Conservation (phyloP, 2,888 invertebrate genomes). For the Xanthorhoe spadicearia region DNA sequence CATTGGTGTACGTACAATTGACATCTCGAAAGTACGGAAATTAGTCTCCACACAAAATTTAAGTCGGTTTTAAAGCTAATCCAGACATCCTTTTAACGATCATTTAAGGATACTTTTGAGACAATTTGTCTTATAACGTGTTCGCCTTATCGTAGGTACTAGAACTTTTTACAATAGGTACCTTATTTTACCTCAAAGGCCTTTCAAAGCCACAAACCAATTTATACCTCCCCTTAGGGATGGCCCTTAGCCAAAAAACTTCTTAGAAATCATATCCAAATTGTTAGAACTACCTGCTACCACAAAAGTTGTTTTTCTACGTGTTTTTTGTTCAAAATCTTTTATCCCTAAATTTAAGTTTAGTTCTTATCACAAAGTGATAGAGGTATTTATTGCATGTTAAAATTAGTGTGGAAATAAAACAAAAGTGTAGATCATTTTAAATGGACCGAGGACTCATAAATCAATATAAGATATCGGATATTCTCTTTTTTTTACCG, state of each 20-base stretch:
- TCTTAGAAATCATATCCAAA: constrained; percentile 60
- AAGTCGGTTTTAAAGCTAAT: too few species aligned
- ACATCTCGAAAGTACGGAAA: too few species aligned
- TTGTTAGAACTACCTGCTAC: constrained; percentile 69
- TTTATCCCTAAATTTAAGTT: constrained; percentile 17
- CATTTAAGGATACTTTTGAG: too few species aligned
- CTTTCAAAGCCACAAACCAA: constrained; percentile 43
- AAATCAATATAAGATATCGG: constrained; percentile 61
- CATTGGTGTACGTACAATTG: too few species aligned
- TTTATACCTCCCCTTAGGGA: constrained; percentile 49
- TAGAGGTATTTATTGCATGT: constrained; percentile 8
- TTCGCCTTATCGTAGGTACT: constrained; percentile 10
- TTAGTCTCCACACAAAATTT: too few species aligned
- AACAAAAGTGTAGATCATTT: constrained; percentile 58
- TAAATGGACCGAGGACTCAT: constrained; percentile 51
- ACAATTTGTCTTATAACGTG: background rate
- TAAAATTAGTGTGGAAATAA: constrained; percentile 47
- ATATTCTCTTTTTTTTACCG: constrained; percentile 44
- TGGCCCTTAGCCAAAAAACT: constrained; percentile 53
- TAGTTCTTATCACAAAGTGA: constrained; percentile 7
- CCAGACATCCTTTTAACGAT: too few species aligned
- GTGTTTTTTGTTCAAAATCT: constrained; percentile 39
- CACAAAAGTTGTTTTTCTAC: constrained; percentile 52
- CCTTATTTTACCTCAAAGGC: constrained; percentile 39
- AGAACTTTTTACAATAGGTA: constrained; percentile 31